Percentiles rank a stretch among this genome's conserved stretches.
Evolutionary conservation across 2,797 vertebrate species (phyloP).

Genomic region (Siniperca undulata): DNA sequence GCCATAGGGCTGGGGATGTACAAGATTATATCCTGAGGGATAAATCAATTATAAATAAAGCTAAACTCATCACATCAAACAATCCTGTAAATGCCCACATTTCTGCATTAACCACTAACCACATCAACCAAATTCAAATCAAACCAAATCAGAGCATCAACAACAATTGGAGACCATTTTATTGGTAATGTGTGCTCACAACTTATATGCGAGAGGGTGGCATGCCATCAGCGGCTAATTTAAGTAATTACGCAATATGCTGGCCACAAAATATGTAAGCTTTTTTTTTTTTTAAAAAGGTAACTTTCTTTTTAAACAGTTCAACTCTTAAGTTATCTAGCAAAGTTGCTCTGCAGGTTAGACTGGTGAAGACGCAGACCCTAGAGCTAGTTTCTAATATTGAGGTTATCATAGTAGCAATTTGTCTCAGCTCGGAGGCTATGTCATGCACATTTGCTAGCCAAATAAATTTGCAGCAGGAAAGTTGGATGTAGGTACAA

Average conservation of each 20-base stretch:
- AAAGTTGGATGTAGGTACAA: background rate
- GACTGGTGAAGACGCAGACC: slow-evolving; percentile 42
- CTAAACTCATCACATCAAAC: background rate
- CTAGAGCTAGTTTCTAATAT: slow-evolving; percentile 23
- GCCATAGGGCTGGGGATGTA: background rate
- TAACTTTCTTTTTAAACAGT: background rate
- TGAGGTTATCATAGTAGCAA: background rate
- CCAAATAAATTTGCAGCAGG: background rate
- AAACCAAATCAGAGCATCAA: background rate
- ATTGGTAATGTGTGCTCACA: background rate
- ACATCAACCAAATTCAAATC: background rate
- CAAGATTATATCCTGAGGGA: background rate
- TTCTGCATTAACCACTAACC: background rate
- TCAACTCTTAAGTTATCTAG: background rate
- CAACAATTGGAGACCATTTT: background rate
- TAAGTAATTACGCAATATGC: background rate
- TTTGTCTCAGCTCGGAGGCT: background rate
- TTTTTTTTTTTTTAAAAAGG: background rate
- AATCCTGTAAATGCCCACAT: background rate
- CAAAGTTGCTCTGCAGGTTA: slow-evolving; percentile 60
- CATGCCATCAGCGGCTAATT: background rate
- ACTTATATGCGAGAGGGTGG: background rate
- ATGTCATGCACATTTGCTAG: background rate
- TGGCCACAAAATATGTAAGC: background rate
- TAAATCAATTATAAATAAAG: background rate